These are phyloP conservation scores for Cancer borealis DNA, from an alignment of 2,888 invertebrate species.

Conservation along the genomic window DNA sequence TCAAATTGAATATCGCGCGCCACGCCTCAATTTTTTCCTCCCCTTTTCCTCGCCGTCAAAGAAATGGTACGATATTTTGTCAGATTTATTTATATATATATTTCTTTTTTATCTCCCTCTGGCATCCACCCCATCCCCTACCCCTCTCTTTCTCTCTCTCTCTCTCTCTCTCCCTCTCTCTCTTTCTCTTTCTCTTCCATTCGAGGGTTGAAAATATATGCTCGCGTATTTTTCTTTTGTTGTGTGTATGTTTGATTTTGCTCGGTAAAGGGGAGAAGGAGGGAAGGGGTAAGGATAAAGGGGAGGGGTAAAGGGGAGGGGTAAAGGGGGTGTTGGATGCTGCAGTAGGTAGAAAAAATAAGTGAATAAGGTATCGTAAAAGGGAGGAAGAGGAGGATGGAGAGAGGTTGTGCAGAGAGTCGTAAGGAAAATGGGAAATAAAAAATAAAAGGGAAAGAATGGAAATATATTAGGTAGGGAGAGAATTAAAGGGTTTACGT, in stretches of 20 bases:
- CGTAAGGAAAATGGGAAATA: neutral
- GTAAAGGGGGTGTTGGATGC: neutral
- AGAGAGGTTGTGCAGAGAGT: neutral
- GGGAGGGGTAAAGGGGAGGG: neutral
- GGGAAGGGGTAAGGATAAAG: too few relatives aligned
- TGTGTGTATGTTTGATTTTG: neutral
- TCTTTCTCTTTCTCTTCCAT: conserved; percentile 32
- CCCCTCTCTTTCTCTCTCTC: neutral
- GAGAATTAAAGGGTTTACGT: neutral
- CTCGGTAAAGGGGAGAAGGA: too few relatives aligned
- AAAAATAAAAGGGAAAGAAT: neutral
- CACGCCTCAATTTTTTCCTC: conserved; percentile 33
- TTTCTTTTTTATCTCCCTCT: neutral
- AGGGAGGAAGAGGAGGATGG: neutral
- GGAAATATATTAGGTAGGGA: neutral
- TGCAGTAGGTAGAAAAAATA: neutral
- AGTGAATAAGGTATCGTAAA: neutral
- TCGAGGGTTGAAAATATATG: neutral
- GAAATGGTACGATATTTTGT: conserved; percentile 4
- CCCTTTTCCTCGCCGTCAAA: conserved; percentile 27
- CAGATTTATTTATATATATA: neutral
- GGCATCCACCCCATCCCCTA: neutral
- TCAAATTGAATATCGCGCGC: conserved; percentile 60
- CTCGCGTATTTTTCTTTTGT: conserved; percentile 25
- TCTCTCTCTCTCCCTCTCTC: conserved; percentile 8